Evolutionary conservation across 2,113 vertebrate genomes (phyloP).

Genomic region (Hippolais icterina): DNA sequence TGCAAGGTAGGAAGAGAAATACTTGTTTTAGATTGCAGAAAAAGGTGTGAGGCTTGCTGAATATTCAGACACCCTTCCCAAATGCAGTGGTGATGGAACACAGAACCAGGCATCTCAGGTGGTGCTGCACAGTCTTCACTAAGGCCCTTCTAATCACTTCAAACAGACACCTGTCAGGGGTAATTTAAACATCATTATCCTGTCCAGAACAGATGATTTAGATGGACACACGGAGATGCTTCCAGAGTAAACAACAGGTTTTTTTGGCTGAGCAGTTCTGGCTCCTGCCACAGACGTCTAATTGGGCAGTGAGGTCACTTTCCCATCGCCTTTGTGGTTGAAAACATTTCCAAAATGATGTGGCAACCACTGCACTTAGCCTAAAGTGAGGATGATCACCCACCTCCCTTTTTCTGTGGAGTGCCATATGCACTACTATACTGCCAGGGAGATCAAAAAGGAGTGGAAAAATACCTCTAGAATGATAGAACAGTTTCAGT

Average conservation of each 20-base stretch:
- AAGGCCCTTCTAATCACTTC: not conserved
- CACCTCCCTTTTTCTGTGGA: not conserved
- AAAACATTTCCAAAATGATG: not conserved
- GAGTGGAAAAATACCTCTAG: not conserved
- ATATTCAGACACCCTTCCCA: not conserved
- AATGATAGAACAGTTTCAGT: no score
- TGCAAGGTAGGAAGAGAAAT: not conserved
- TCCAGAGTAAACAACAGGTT: not conserved
- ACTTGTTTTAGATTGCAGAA: not conserved
- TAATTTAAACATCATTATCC: not conserved
- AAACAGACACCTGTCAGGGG: not conserved
- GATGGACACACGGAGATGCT: not conserved
- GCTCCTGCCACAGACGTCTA: not conserved
- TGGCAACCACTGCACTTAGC: not conserved
- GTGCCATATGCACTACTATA: rapidly evolving
- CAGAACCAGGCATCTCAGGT: not conserved
- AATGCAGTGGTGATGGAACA: no score
- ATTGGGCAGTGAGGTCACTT: not conserved
- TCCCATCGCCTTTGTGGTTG: rapidly evolving
- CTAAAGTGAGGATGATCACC: not conserved
- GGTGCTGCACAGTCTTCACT: not conserved
- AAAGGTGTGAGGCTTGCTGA: not conserved
- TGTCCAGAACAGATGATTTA: not conserved
- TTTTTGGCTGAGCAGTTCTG: not conserved
- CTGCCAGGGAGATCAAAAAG: not conserved